phyloP scores from a whole-genome alignment of 2,797 vertebrate species.

The Alauda arvensis region DNA sequence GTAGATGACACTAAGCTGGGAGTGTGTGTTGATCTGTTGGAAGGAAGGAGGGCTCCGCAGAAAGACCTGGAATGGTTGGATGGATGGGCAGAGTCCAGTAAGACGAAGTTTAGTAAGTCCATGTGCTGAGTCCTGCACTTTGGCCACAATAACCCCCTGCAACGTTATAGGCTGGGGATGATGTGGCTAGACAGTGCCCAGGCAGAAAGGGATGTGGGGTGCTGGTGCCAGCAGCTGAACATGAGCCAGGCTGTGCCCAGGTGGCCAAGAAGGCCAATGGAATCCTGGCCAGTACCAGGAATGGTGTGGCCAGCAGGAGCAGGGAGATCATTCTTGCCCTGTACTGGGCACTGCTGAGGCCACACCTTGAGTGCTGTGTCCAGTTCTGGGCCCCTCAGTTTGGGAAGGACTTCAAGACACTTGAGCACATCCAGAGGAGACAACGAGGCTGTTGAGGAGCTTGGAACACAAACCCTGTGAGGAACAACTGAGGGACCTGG shows the following conservation, averaged over 20 bases:
- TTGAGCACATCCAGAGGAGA: rapidly evolving
- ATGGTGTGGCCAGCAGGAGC: not conserved
- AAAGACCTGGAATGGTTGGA: too few species aligned
- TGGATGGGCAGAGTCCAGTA: too few species aligned
- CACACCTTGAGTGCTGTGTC: not conserved
- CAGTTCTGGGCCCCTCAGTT: not conserved
- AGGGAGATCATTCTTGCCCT: not conserved
- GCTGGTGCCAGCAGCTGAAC: not conserved
- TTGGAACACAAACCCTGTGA: too few species aligned
- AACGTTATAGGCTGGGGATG: rapidly evolving
- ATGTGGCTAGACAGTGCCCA: not conserved
- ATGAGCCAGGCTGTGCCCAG: not conserved
- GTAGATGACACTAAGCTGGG: too few species aligned
- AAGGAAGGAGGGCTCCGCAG: too few species aligned
- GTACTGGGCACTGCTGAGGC: not conserved
- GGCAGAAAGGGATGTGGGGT: not conserved
- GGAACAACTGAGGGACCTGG: too few species aligned
- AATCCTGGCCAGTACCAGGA: not conserved
- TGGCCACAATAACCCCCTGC: not conserved
- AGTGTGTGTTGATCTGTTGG: too few species aligned
- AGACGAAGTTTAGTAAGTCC: too few species aligned
- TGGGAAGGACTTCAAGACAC: rapidly evolving
- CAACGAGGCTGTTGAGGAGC: not conserved
- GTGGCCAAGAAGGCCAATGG: not conserved
- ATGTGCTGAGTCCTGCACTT: not conserved